Evolutionary conservation across 2,113 vertebrate species (phyloP).

Genomic region (Cyanocitta stelleri): DNA sequence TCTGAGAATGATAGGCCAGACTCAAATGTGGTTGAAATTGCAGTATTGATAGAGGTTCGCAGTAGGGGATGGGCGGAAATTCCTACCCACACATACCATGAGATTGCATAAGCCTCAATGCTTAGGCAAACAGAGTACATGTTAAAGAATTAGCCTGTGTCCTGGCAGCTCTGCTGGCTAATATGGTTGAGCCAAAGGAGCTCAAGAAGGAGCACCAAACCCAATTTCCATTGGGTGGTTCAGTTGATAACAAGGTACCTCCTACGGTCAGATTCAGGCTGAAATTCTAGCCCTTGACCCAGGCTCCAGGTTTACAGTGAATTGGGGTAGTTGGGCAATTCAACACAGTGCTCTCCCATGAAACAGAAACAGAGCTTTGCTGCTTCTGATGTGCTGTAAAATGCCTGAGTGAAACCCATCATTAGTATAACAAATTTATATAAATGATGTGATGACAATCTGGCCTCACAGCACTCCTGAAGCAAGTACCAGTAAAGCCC

Average conservation of each 20-base stretch:
- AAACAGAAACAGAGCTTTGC: neutral
- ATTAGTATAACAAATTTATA: neutral
- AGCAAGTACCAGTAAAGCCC: neutral
- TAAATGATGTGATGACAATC: neutral
- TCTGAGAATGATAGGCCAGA: neutral
- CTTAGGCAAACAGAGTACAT: neutral
- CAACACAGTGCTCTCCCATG: neutral
- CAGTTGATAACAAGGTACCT: neutral
- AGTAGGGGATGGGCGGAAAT: neutral
- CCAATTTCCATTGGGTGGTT: rapidly evolving
- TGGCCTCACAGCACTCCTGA: neutral
- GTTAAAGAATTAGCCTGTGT: neutral
- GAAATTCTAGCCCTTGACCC: neutral
- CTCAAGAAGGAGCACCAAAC: neutral
- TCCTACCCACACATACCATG: neutral
- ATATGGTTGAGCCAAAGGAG: neutral
- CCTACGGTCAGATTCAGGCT: neutral
- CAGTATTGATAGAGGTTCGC: neutral
- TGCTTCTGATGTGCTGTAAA: neutral
- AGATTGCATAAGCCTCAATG: neutral
- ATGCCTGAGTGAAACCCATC: neutral
- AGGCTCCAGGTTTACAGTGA: neutral
- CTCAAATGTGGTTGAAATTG: neutral
- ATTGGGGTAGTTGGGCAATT: neutral
- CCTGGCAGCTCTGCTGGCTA: neutral